A percentile compares a stretch with the other conserved stretches of the same genome.
Conservation (phyloP, 1,140 invertebrate genomes). For the Carcinoscorpius rotundicauda region DNA sequence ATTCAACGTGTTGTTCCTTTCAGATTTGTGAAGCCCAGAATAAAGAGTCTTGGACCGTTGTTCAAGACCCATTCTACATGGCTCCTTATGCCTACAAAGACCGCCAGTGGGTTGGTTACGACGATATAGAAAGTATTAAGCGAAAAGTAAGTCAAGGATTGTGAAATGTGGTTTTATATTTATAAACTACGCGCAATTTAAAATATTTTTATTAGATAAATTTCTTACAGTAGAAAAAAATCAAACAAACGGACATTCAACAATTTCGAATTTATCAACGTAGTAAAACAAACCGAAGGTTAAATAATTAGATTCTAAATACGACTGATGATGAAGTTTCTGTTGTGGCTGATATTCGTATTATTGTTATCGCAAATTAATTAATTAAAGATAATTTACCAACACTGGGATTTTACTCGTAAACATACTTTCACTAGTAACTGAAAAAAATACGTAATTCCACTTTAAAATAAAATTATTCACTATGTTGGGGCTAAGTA, state of each 20-base stretch:
- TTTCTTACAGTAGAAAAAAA: too few relatives aligned
- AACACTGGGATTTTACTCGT: too few relatives aligned
- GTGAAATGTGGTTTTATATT: constrained; percentile 19
- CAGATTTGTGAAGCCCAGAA: constrained; percentile 14
- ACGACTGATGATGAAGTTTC: background rate
- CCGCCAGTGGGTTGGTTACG: constrained; percentile 38
- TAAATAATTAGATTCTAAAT: background rate
- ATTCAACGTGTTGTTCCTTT: constrained; percentile 1
- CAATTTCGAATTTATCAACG: too few relatives aligned
- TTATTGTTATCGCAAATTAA: too few relatives aligned
- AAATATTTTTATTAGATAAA: too few relatives aligned
- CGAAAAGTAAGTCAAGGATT: constrained; percentile 28
- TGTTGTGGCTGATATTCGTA: background rate
- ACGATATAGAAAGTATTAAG: constrained; percentile 32
- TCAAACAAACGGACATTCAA: too few relatives aligned
- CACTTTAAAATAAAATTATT: too few relatives aligned
- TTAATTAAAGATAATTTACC: too few relatives aligned
- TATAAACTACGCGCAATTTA: too few relatives aligned
- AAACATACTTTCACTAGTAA: too few relatives aligned
- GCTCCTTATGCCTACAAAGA: constrained; percentile 28
- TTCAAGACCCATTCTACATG: constrained; percentile 20
- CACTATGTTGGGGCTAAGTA: too few relatives aligned
- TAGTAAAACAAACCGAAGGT: constrained; percentile 23
- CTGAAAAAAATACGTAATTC: too few relatives aligned
- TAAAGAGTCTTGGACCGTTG: constrained; percentile 18